A percentile compares a stretch with the other conserved stretches of the same genome.
phyloP scores from a whole-genome alignment of 92 coral and sea anemone species.

The Plumapathes pennacea region DNA sequence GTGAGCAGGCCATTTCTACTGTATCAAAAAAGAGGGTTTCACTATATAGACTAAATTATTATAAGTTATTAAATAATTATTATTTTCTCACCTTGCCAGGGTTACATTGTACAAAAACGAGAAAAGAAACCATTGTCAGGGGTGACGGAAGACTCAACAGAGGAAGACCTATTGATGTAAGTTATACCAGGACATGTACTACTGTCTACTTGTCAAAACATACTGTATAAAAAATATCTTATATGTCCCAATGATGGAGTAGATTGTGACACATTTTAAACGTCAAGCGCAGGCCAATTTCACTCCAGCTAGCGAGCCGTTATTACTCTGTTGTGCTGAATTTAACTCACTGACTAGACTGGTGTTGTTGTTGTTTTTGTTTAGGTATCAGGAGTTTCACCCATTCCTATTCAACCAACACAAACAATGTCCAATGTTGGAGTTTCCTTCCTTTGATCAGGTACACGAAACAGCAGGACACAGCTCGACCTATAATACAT shows the following conservation, averaged over 20 bases:
- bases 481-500: too few species aligned
- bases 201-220: not conserved
- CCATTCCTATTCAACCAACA: slow-evolving; percentile 87
- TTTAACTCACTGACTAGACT: too few species aligned
- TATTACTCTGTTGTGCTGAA: too few species aligned
- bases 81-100: slow-evolving; percentile 47
- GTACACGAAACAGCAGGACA: slow-evolving; percentile 48
- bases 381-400: slow-evolving; percentile 91
- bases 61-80: too few species aligned
- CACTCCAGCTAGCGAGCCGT: too few species aligned
- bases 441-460: slow-evolving; percentile 89
- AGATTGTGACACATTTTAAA: too few species aligned
- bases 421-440: slow-evolving; percentile 58
- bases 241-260: too few species aligned
- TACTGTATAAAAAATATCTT: too few species aligned
- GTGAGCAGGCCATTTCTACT: slow-evolving; percentile 20
- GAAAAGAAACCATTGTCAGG: slow-evolving; percentile 72
- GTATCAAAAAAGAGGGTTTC: too few species aligned
- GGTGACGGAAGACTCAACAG: slow-evolving; percentile 6
- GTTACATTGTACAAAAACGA: slow-evolving; percentile 80
- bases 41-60: too few species aligned
- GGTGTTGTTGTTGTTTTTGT: not conserved
- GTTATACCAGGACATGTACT: slow-evolving; percentile 16
- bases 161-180: slow-evolving; percentile 73
- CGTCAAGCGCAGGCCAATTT: too few species aligned